Conservation (phyloP, 2,888 invertebrate species). For the Platerodrilus igneus region DNA sequence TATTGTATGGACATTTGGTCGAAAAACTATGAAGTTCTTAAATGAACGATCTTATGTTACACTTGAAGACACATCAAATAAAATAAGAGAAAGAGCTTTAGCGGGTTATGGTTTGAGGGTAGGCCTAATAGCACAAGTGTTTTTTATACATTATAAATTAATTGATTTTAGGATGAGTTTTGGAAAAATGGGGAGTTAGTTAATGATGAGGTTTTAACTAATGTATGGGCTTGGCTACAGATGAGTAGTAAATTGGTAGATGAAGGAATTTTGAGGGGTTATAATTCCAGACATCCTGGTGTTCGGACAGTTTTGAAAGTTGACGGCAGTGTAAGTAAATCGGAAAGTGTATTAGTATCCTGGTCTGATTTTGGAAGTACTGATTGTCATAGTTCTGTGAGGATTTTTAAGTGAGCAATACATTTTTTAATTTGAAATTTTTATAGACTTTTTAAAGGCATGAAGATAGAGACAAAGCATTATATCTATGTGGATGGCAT, state of each 20-base stretch:
- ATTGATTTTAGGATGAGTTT: slow-evolving; percentile 58
- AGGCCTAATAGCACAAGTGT: slow-evolving; percentile 26
- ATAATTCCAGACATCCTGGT: slow-evolving; percentile 61
- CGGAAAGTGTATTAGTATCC: slow-evolving; percentile 58
- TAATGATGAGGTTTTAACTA: slow-evolving; percentile 68
- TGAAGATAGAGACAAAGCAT: slow-evolving; percentile 71
- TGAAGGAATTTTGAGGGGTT: slow-evolving; percentile 57
- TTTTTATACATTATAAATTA: not conserved
- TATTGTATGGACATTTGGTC: slow-evolving; percentile 72
- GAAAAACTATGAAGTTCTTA: slow-evolving; percentile 59
- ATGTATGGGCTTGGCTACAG: slow-evolving; percentile 81
- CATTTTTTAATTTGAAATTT: slow-evolving; percentile 5
- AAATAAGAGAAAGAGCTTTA: slow-evolving; percentile 66
- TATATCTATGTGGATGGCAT: slow-evolving; percentile 87
- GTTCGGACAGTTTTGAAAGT: slow-evolving; percentile 55
- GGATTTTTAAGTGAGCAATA: slow-evolving; percentile 52
- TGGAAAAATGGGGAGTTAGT: slow-evolving; percentile 76
- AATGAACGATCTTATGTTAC: slow-evolving; percentile 53
- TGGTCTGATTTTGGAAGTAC: slow-evolving; percentile 62
- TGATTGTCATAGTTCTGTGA: slow-evolving; percentile 50
- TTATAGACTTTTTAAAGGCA: slow-evolving; percentile 58
- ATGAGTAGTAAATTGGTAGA: slow-evolving; percentile 66
- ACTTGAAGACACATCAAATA: slow-evolving; percentile 65
- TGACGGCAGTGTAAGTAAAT: slow-evolving; percentile 51
- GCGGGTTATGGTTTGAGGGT: slow-evolving; percentile 79